Conservation (phyloP, 2,797 vertebrate species). For the Merluccius polli region DNA sequence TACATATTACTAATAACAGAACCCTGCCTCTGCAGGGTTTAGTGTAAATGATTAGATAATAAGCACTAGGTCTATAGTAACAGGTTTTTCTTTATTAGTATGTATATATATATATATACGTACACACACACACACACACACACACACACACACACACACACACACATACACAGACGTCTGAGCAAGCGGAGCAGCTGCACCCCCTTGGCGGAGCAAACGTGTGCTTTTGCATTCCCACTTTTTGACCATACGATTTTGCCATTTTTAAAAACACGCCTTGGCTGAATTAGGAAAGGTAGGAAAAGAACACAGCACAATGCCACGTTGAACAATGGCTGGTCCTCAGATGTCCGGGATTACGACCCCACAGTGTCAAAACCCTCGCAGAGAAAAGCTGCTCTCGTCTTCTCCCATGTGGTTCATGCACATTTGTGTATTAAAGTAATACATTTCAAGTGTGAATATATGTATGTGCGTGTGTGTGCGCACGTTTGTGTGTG, state of each 20-base stretch:
- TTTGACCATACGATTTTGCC: not conserved
- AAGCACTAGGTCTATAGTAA: not conserved
- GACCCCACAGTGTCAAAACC: not conserved
- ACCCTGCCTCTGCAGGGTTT: conserved; percentile 23
- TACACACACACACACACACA: no score
- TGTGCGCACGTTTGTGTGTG: conserved; percentile 11
- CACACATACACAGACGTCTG: no score
- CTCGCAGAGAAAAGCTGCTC: not conserved
- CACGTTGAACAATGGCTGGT: not conserved
- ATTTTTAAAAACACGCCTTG: not conserved
- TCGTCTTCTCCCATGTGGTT: not conserved
- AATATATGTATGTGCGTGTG: conserved; percentile 17
- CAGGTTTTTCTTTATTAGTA: not conserved
- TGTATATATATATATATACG: not conserved
- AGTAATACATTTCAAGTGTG: conserved; percentile 13
- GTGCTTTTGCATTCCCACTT: not conserved
- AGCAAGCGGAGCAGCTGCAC: no score
- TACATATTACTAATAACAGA: conserved; percentile 53
- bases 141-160: no score
- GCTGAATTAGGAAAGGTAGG: not conserved
- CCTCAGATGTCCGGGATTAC: not conserved
- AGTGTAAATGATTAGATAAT: conserved; percentile 10
- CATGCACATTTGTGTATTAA: conserved; percentile 25
- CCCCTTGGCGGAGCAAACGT: not conserved
- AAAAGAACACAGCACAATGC: not conserved